phyloP scores from a whole-genome alignment of 2,888 invertebrate genomes.

The Eupithecia exiguata region DNA sequence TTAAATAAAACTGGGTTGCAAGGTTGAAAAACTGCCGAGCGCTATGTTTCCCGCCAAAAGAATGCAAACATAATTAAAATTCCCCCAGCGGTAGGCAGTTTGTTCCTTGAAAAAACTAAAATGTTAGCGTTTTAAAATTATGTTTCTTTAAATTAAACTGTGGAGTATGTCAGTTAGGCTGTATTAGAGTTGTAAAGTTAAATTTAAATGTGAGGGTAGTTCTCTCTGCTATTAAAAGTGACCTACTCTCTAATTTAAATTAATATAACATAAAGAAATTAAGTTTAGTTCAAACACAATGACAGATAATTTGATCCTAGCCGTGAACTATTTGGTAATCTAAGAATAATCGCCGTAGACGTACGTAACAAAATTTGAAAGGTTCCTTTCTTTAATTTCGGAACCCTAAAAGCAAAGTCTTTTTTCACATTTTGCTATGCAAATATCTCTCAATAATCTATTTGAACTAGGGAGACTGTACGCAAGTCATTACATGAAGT shows the following conservation, averaged over 20 bases:
- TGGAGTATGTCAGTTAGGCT: neutral
- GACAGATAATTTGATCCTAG: too few species aligned
- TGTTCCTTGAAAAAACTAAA: conserved; percentile 40
- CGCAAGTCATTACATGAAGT: neutral
- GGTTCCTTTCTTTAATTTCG: too few species aligned
- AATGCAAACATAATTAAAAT: conserved; percentile 76
- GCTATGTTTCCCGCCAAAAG: conserved; percentile 54
- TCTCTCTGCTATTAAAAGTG: neutral
- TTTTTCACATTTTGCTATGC: too few species aligned
- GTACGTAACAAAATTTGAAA: too few species aligned
- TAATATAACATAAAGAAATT: too few species aligned
- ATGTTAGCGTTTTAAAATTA: conserved; percentile 28
- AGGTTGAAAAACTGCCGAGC: conserved; percentile 39
- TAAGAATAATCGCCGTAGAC: too few species aligned
- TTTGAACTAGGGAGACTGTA: neutral
- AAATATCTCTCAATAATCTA: too few species aligned
- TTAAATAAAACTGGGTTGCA: conserved; percentile 31
- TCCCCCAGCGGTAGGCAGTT: conserved; percentile 48
- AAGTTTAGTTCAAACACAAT: too few species aligned
- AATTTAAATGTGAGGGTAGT: neutral
- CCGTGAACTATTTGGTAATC: too few species aligned
- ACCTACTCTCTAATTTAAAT: neutral
- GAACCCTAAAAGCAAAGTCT: too few species aligned
- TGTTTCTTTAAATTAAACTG: conserved; percentile 32
- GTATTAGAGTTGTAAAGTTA: neutral